A percentile compares a stretch with the other conserved stretches of the same genome.
Conservation (phyloP, 2,113 vertebrate genomes). For the Xiphorhynchus elegans region DNA sequence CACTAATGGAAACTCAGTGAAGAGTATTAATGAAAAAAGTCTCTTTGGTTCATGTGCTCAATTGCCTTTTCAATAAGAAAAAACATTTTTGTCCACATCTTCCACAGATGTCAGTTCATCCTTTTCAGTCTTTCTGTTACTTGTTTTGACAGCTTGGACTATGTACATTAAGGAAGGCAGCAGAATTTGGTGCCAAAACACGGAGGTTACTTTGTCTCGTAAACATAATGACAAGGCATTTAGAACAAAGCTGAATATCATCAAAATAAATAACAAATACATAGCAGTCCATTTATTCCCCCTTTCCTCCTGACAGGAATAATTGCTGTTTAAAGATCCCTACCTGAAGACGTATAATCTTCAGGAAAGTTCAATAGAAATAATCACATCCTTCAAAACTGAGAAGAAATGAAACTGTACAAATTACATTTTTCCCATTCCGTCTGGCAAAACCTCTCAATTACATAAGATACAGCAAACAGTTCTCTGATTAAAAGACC, state of each 20-base stretch:
- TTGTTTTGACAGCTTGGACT: not conserved
- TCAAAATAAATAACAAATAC: not conserved
- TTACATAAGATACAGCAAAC: not conserved
- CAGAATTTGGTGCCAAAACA: not conserved
- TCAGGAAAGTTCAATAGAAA: not conserved
- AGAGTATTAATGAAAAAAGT: not conserved
- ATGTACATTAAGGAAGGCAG: not conserved
- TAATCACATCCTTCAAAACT: not conserved
- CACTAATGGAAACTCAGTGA: not conserved
- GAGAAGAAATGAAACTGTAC: not conserved
- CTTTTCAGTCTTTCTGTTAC: not conserved
- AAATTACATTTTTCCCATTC: not conserved
- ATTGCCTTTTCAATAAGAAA: not conserved
- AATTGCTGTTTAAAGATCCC: not conserved
- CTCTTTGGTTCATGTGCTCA: not conserved
- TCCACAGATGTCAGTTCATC: not conserved
- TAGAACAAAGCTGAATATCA: not conserved
- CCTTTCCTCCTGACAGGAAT: not conserved
- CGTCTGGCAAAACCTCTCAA: not conserved
- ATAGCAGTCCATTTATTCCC: not conserved
- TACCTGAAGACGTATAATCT: not conserved
- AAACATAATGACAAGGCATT: not conserved
- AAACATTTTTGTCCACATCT: not conserved
- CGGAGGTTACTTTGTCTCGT: not conserved
- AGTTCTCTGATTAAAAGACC: not conserved